Base-by-base conservation (phyloP, 2,888 invertebrate genomes). In the Dinocampus coccinellae region DNA sequence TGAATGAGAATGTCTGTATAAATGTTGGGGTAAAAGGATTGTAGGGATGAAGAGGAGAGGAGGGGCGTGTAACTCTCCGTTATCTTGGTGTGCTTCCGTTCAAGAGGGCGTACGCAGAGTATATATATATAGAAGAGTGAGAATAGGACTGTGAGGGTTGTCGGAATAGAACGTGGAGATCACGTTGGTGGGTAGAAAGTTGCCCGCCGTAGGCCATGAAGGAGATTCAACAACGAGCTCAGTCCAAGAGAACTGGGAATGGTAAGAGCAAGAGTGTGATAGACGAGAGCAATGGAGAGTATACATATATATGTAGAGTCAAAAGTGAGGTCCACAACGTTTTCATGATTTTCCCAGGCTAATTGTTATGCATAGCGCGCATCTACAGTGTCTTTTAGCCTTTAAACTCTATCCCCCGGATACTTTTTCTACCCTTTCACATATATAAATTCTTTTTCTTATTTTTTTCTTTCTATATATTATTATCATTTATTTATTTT, bases 291-390 rank as follows among this genome's bases (percentile, higher is more conserved):
- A 53, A 33, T 52, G 47, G 53, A 61, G 52, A 47, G 20, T 24
- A 36, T 63, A 36, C 34, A 39, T 64, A 70, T 70, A 74, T 57
- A 64, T 69, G n/a, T 61, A 69, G 78, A 83, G 82, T 83, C 80
- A 82, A 84, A 85, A 83, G 82, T n/a, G n/a, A 80, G 83, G 81
- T 81, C 80, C 82, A 80, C 81, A 81, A 79, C 82, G 80, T 86
- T 87, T 87, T 87, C 85, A 85, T 81, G 84, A 85, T 86, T 87
- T 86, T 85, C 84, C 82, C 83, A 78, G 77, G 84, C 84, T 87
- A 87, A 86, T 87, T 86, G 85, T 86, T 86, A 87, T 87, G 86
- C 86, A 86, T 83, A 83, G 83, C 84, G 82, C 81, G 83, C 81
- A 79, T 82, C 81, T 79, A 70, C 70, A 71, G 55, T 76, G 75